Evolutionary conservation across 2,797 vertebrate species (phyloP).

Genomic region (Vireo griseus): DNA sequence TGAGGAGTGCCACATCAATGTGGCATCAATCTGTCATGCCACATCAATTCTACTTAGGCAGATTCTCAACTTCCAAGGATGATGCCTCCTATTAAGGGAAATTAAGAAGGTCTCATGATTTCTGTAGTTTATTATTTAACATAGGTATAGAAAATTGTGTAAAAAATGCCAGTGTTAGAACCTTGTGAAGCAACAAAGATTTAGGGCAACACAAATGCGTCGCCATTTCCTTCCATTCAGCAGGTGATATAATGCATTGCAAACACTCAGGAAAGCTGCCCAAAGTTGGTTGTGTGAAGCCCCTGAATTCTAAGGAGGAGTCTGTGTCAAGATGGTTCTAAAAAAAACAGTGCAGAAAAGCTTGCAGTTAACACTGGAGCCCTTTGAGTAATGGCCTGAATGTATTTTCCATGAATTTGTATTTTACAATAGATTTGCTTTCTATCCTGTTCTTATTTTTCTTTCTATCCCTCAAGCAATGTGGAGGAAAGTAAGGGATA

Average conservation of each 20-base stretch:
- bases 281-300: neutral
- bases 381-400: neutral
- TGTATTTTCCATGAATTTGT: fast-evolving
- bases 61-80: neutral
- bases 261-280: neutral
- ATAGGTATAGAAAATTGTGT: neutral
- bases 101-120: neutral
- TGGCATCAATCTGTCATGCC: neutral
- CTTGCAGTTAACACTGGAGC: neutral
- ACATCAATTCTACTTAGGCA: neutral
- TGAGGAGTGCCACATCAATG: no score
- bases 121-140: neutral
- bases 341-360: neutral
- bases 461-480: neutral
- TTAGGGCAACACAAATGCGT: neutral
- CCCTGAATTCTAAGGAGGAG: neutral
- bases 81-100: neutral
- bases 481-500: neutral
- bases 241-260: fast-evolving
- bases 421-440: neutral
- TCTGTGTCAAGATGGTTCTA: neutral
- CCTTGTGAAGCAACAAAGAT: neutral
- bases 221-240: neutral
- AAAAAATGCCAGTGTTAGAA: neutral
- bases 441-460: neutral